Evolutionary conservation across 2,888 invertebrate species (phyloP).

Genomic region (Cerastoderma edule): DNA sequence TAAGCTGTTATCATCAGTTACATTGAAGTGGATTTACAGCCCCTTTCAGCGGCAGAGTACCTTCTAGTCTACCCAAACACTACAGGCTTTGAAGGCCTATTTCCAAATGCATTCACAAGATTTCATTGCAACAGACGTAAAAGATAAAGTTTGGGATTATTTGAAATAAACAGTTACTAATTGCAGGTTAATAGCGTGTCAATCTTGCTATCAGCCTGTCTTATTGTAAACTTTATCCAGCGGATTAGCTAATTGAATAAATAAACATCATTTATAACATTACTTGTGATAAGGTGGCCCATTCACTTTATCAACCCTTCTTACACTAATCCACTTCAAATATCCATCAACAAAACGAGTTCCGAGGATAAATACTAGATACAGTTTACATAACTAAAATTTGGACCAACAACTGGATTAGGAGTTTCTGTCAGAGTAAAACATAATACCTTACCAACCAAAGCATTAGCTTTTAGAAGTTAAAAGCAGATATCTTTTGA

Average conservation of each 20-base stretch:
- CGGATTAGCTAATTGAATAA: constrained; percentile 18
- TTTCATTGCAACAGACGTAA: neutral
- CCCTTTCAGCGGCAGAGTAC: neutral
- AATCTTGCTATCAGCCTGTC: constrained; percentile 6
- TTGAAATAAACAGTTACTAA: constrained; percentile 22
- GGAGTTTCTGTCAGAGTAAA: too few relatives aligned
- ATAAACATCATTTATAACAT: constrained; percentile 22
- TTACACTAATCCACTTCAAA: too few relatives aligned
- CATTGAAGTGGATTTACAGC: neutral
- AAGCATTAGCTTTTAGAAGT: too few relatives aligned
- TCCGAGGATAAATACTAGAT: too few relatives aligned
- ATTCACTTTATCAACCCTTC: neutral
- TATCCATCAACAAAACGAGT: too few relatives aligned
- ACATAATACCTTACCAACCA: too few relatives aligned
- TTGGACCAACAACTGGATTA: too few relatives aligned
- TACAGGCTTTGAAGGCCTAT: constrained; percentile 1
- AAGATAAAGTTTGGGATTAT: constrained; percentile 17
- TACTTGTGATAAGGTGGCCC: constrained; percentile 15
- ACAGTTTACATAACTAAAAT: too few relatives aligned
- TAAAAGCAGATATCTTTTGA: neutral
- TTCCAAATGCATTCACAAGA: constrained; percentile 10
- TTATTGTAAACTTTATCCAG: neutral
- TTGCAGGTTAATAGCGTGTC: constrained; percentile 23
- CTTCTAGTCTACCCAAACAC: neutral
- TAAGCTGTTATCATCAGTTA: neutral